phyloP scores from a whole-genome alignment of 2,888 invertebrate genomes.

The Sarcophaga carnaria region DNA sequence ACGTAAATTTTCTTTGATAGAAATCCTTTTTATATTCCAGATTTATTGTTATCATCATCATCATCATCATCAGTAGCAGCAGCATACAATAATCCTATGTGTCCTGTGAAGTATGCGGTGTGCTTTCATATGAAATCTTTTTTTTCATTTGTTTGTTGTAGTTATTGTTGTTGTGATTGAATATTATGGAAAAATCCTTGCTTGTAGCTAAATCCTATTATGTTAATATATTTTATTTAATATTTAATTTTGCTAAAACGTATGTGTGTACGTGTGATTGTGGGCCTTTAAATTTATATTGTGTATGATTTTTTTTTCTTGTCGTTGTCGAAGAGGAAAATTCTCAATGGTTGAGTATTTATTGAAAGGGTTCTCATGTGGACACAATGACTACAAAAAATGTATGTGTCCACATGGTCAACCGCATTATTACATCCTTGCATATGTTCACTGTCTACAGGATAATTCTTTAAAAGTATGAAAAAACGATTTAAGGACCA shows the following conservation, averaged over 20 bases:
- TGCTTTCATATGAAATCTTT: background rate
- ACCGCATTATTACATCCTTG: constrained; percentile 11
- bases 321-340: background rate
- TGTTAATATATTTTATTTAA: constrained; percentile 69
- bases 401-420: constrained; percentile 20
- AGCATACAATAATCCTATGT: background rate
- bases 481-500: background rate
- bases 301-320: background rate
- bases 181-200: constrained; percentile 43
- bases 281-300: background rate
- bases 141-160: background rate
- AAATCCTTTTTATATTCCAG: constrained; percentile 50
- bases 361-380: constrained; percentile 18
- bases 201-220: constrained; percentile 63
- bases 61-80: too few species aligned
- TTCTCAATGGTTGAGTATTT: background rate
- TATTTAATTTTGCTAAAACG: constrained; percentile 60
- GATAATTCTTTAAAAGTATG: constrained; percentile 2
- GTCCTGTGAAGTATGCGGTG: constrained; percentile 10
- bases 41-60: constrained; percentile 40
- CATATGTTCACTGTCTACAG: constrained; percentile 10
- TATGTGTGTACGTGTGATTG: background rate
- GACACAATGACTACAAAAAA: background rate
- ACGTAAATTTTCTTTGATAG: constrained; percentile 17
- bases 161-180: constrained; percentile 33